A percentile compares a stretch with the other conserved stretches of the same genome.
Evolutionary conservation across 1,140 invertebrate genomes (phyloP).

Genomic region (Neodiprion virginianus): DNA sequence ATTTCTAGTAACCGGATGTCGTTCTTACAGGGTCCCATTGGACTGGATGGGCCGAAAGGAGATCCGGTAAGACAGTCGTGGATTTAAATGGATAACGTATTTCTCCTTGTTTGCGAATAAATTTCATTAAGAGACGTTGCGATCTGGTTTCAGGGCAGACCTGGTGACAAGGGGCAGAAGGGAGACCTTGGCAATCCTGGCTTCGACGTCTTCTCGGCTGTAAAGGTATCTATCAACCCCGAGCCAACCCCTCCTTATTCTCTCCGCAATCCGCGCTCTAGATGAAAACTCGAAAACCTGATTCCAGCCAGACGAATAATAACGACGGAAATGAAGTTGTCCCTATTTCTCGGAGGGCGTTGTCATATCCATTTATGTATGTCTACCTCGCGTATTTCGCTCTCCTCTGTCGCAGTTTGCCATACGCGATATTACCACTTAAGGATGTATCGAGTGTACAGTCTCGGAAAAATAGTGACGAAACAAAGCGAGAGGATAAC

Average conservation of each 20-base stretch:
- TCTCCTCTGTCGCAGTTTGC: too few species aligned
- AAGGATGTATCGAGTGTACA: too few species aligned
- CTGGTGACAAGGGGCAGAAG: constrained; percentile 88
- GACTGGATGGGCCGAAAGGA: constrained; percentile 92
- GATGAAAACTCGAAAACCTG: too few species aligned
- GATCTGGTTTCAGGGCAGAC: constrained; percentile 72
- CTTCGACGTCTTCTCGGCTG: constrained; percentile 88
- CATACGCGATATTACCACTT: too few species aligned
- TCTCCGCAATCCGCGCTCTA: constrained; percentile 15
- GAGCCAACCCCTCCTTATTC: background rate
- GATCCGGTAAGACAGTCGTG: constrained; percentile 77
- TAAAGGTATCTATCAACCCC: constrained; percentile 75
- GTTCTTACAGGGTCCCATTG: constrained; percentile 86
- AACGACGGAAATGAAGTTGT: too few species aligned
- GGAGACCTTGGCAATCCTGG: constrained; percentile 85
- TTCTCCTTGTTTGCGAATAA: background rate
- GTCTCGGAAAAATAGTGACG: too few species aligned
- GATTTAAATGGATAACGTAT: constrained; percentile 10
- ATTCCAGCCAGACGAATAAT: too few species aligned
- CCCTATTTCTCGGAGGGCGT: too few species aligned
- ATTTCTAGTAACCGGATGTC: constrained; percentile 40
- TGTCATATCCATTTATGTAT: too few species aligned
- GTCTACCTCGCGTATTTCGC: too few species aligned
- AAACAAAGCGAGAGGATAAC: too few species aligned
- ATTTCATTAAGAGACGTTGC: background rate